A percentile compares a stretch with the other conserved stretches of the same genome.
Evolutionary conservation across 2,888 invertebrate species (phyloP).

Genomic region (Salpingus planirostris): DNA sequence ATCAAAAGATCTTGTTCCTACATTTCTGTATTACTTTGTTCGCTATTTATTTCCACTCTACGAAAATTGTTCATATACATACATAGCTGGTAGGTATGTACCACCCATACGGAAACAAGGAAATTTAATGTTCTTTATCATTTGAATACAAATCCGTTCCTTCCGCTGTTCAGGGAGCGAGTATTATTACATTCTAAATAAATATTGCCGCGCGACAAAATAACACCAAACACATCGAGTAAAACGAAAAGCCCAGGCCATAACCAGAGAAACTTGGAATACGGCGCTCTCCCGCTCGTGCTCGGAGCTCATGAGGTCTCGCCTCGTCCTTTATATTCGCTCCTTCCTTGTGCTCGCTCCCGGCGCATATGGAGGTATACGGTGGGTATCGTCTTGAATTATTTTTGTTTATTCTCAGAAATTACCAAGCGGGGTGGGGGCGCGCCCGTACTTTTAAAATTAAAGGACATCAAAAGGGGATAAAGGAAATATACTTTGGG

Average conservation of each 20-base stretch:
- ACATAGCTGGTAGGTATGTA: too few species aligned
- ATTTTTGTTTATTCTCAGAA: slow-evolving; percentile 12
- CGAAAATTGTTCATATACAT: too few species aligned
- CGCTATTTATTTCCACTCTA: slow-evolving; percentile 10
- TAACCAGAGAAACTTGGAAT: too few species aligned
- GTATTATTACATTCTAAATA: slow-evolving; percentile 18
- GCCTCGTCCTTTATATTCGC: too few species aligned
- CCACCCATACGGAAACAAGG: slow-evolving; percentile 9
- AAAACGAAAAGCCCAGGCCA: slow-evolving; percentile 10
- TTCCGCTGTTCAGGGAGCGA: slow-evolving; percentile 5
- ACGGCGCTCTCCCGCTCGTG: too few species aligned
- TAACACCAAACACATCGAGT: slow-evolving; percentile 11
- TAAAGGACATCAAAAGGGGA: too few species aligned
- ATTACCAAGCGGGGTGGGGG: slow-evolving; percentile 11
- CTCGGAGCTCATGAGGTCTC: too few species aligned
- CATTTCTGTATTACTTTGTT: slow-evolving; percentile 10
- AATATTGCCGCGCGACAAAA: slow-evolving; percentile 18
- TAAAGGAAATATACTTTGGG: too few species aligned
- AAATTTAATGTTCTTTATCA: slow-evolving; percentile 12
- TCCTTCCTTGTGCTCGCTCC: too few species aligned
- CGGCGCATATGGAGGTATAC: slow-evolving; percentile 6
- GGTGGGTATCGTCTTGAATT: slow-evolving; percentile 11
- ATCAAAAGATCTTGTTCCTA: too few species aligned
- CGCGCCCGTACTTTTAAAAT: too few species aligned
- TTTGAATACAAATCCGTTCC: slow-evolving; percentile 12